Conservation (phyloP, 2,797 vertebrate species). For the Toxotes lorentzi region DNA sequence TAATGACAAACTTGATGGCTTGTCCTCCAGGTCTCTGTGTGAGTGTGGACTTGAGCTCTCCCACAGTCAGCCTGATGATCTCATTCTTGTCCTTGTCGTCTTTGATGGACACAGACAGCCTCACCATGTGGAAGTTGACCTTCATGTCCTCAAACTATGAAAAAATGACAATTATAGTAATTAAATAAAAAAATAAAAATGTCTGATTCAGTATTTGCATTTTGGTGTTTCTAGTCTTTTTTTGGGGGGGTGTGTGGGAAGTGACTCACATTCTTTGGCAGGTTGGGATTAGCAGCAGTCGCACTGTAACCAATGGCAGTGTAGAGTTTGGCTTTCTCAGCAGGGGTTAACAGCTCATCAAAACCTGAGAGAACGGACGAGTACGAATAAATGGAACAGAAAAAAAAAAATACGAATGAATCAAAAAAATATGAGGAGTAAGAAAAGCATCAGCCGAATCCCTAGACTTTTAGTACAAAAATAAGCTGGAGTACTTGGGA, state of each 20-base stretch:
- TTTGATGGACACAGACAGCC: slow-evolving; percentile 90
- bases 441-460: background rate
- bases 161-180: slow-evolving; percentile 14
- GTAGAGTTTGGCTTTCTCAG: slow-evolving; percentile 95
- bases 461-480: background rate
- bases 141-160: slow-evolving; percentile 96
- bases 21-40: slow-evolving; percentile 96
- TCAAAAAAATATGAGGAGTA: background rate
- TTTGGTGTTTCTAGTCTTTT: background rate
- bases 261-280: slow-evolving; percentile 93
- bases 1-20: slow-evolving; percentile 89
- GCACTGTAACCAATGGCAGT: slow-evolving; percentile 98
- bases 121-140: slow-evolving; percentile 91
- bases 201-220: background rate
- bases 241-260: background rate
- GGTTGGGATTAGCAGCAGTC: slow-evolving; percentile 91
- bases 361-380: slow-evolving; percentile 83
- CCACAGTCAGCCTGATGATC: slow-evolving; percentile 90
- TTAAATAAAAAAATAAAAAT: background rate
- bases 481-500: background rate
- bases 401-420: background rate
- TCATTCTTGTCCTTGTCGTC: slow-evolving; percentile 88
- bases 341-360: slow-evolving; percentile 90
- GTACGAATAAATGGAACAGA: background rate
- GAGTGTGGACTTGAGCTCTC: slow-evolving; percentile 89